Conservation (phyloP, 1,140 invertebrate species). For the Chlorops oryzae region DNA sequence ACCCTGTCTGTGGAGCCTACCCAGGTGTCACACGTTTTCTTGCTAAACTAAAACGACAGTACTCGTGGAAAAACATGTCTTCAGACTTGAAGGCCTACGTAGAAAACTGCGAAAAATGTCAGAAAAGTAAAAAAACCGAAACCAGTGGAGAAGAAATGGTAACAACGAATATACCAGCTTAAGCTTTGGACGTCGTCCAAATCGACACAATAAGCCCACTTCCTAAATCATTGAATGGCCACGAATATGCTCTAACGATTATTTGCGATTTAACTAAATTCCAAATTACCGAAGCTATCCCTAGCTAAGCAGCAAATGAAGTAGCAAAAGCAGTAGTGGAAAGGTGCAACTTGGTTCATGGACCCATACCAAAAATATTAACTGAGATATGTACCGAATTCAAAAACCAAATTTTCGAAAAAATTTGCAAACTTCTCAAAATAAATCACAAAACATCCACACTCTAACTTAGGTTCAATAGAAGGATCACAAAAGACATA, state of each 20-base stretch:
- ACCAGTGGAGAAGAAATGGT: background rate
- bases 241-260: constrained; percentile 1
- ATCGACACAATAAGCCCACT: background rate
- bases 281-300: background rate
- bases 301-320: background rate
- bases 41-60: background rate
- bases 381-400: background rate
- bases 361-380: background rate
- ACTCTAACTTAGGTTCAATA: background rate
- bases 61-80: background rate
- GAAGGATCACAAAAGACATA: background rate
- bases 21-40: too few relatives aligned
- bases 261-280: constrained; percentile 1
- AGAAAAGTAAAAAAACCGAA: background rate
- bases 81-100: background rate
- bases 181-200: background rate
- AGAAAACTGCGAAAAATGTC: background rate
- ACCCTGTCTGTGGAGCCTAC: too few relatives aligned
- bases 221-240: background rate
- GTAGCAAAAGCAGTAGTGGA: constrained; percentile 3
- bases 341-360: background rate
- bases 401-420: too few relatives aligned
- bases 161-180: background rate
- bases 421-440: constrained; percentile 4
- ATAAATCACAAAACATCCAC: background rate